Evolutionary conservation across 2,888 invertebrate species (phyloP), one percentile per base, ranked within the genome.

Genomic region (Drosophila bunnanda): DNA sequence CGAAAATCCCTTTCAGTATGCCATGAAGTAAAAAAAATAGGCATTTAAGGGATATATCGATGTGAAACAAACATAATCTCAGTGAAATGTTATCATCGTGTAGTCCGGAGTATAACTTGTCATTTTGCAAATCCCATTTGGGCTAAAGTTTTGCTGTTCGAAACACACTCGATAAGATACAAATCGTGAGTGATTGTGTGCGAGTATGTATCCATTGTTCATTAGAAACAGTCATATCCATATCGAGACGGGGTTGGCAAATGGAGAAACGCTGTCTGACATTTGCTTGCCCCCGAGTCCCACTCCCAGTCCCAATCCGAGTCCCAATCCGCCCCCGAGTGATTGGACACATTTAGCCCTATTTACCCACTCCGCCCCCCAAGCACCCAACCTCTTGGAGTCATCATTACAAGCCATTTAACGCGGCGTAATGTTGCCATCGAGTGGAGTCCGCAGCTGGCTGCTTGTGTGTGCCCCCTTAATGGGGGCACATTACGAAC

Each of bases 371-470:
- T n/a, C 20, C 12, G 0, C 43, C 13, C 13, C 2, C 4, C 4
- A 25, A 4, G 4, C 25, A 25, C 52, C 25, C 36, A 32, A 22
- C 52, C 20, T 50, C 68, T 50, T 68, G 53, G 43, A 71, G 71
- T 76, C 85, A 65, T 72, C 88, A 89, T 90, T 88, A 90, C 90
- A 89, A 89, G 79, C 91, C 82, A 90, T 90, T 90, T 89, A 90
- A 89, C 87, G 88, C 82, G 89, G 82, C 80, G 85, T 81, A 79
- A 89, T 89, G 88, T 79, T 87, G 89, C 80, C 81, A 76, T 68
- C 84, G 76, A 80, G 78, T 73, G 41, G 48, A 34, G 28, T 36
- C 50, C 61, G 44, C 59, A 54, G 53, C 46, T 58, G 55, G 56
- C 44, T 32, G 50, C 50, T 50, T 34, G 38, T 55, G 57, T 66